Percentiles rank a stretch among this genome's conserved stretches.
Conservation (phyloP, 2,797 vertebrate genomes). For the Rhynchonycteris naso region DNA sequence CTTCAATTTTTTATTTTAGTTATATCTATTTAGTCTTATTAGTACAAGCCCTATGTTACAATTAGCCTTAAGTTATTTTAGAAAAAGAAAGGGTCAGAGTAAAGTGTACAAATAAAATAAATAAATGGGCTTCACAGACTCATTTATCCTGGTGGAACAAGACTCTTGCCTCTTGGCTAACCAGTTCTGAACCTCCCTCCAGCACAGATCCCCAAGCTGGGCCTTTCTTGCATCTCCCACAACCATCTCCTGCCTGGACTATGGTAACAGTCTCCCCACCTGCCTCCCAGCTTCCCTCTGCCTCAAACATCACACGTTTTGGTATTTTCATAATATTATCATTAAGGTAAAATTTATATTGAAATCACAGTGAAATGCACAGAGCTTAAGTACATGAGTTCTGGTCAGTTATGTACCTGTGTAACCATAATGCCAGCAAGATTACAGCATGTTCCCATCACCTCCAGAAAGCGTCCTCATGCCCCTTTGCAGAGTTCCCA, state of each 20-base stretch:
- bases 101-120: not conserved
- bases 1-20: constrained; percentile 38
- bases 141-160: not conserved
- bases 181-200: not conserved
- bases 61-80: not conserved
- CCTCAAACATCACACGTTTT: not conserved
- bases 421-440: not conserved
- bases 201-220: not conserved
- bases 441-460: not conserved
- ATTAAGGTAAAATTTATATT: not conserved
- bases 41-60: not conserved
- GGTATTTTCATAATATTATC: not conserved
- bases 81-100: not conserved
- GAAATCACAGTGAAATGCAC: not conserved
- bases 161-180: not conserved
- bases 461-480: not conserved
- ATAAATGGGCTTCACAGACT: not conserved
- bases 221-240: not conserved
- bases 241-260: not conserved
- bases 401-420: not conserved
- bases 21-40: not conserved
- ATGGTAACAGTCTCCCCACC: not conserved
- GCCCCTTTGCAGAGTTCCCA: not conserved
- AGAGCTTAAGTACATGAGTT: not conserved
- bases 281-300: not conserved